Percentiles rank a stretch among this genome's conserved stretches.
These are phyloP conservation scores for Crax fasciolata DNA, from an alignment of 2,797 vertebrate species.

Conservation along the genomic window DNA sequence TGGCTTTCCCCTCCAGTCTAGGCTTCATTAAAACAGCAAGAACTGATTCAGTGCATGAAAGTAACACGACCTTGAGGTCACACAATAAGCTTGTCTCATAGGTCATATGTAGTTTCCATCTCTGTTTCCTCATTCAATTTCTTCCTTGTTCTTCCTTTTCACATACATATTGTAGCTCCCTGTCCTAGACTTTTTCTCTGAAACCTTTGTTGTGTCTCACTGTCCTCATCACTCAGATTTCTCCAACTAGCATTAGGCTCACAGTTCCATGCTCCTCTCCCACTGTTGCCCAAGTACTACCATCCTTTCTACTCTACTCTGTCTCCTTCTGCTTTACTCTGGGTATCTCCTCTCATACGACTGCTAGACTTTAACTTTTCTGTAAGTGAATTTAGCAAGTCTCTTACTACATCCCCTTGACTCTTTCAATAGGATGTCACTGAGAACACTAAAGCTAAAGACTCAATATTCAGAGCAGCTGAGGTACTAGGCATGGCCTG, in stretches of 20 bases:
- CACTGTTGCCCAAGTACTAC: neutral
- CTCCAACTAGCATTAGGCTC: neutral
- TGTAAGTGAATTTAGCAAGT: neutral
- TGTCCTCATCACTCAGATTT: neutral
- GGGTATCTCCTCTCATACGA: neutral
- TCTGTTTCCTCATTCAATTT: conserved; percentile 26
- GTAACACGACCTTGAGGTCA: neutral
- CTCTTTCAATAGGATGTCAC: neutral
- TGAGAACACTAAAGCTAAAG: neutral
- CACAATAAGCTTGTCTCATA: conserved; percentile 44
- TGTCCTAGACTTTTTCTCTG: neutral
- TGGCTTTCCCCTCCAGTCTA: neutral
- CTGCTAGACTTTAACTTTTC: neutral
- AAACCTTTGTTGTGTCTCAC: neutral
- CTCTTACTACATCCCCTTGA: neutral
- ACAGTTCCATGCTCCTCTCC: neutral
- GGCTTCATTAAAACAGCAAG: conserved; percentile 44
- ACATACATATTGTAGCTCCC: neutral
- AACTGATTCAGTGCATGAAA: neutral
- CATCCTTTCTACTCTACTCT: neutral
- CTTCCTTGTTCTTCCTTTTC: neutral
- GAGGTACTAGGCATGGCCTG: neutral
- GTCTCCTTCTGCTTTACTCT: accelerated
- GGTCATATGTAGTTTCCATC: neutral
- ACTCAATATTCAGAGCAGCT: neutral